Evolutionary conservation across 2,888 invertebrate species (phyloP), one percentile per base, ranked within the genome.

Genomic region (Lepidochitona cinerea): DNA sequence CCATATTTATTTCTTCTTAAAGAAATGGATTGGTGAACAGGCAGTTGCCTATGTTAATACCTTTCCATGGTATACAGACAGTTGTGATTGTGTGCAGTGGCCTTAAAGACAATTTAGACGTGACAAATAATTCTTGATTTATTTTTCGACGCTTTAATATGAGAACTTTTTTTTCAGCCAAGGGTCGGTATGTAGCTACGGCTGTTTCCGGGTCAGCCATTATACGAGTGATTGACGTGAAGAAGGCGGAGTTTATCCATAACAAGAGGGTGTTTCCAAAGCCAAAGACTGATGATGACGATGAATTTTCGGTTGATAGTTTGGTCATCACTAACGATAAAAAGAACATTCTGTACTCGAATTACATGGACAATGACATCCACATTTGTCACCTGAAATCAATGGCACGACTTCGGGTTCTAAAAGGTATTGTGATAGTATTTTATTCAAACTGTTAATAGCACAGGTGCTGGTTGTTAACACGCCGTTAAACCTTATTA

Each of bases 381-480:
- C 73, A 79, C 49, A 75, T 84, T 36, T 74, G 77, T 26, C 79
- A 83, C 37, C 74, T 79, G n/a, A 73, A 67, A 18, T 72, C 76
- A 7, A 70, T 77, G 66, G 71, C 75, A 35, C 74, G 79, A 66
- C 67, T 74, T 0, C 74, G 74, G 7, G 71, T 75, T 1, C 72
- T 83, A 14, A 81, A 76, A 79, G 81, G 84, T 81, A 78, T 26
- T 49, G 3, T n/a, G n/a, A n/a, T n/a, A n/a, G n/a, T n/a, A n/a
- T n/a, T n/a, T n/a, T n/a, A n/a, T n/a, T n/a, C n/a, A n/a, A n/a
- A n/a, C n/a, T n/a, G n/a, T n/a, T n/a, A n/a, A n/a, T n/a, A n/a
- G n/a, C n/a, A n/a, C n/a, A n/a, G n/a, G n/a, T n/a, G n/a, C n/a
- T n/a, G n/a, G n/a, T n/a, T n/a, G n/a, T n/a, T n/a, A n/a, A n/a